Evolutionary conservation across 2,113 vertebrate species (phyloP).

Genomic region (Stictonetta naevosa): DNA sequence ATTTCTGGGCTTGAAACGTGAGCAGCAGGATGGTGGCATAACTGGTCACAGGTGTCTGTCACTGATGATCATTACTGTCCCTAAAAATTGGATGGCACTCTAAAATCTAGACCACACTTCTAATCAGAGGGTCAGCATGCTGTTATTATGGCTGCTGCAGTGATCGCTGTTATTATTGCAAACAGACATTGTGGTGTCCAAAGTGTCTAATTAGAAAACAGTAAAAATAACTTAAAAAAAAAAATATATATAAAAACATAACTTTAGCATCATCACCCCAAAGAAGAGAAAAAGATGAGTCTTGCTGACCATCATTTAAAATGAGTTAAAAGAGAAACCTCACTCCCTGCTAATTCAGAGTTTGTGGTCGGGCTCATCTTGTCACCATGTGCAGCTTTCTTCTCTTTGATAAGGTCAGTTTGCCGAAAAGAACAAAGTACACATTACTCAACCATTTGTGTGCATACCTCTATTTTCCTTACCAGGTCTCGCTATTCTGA

Average conservation of each 20-base stretch:
- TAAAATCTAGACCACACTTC: background rate
- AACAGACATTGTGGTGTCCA: background rate
- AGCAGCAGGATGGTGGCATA: background rate
- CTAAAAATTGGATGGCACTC: background rate
- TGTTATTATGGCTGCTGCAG: background rate
- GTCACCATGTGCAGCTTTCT: slow-evolving; percentile 71
- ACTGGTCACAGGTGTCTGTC: background rate
- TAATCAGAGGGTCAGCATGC: background rate
- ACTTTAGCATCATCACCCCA: background rate
- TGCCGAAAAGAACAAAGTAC: slow-evolving; percentile 78
- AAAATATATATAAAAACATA: no score
- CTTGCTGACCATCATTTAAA: slow-evolving; percentile 37
- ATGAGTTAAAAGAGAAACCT: slow-evolving; percentile 40
- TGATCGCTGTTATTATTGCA: background rate
- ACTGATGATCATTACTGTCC: background rate
- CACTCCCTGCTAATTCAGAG: slow-evolving; percentile 50
- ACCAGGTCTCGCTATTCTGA: slow-evolving; percentile 77
- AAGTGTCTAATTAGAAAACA: background rate
- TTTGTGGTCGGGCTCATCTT: slow-evolving; percentile 54
- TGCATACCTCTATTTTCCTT: slow-evolving; percentile 80
- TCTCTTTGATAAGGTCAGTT: slow-evolving; percentile 78
- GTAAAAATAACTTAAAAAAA: background rate
- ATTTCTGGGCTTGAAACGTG: background rate
- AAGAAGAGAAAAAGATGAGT: slow-evolving; percentile 41
- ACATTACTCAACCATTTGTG: slow-evolving; percentile 80